Conservation (phyloP, 2,888 invertebrate species). For the Pammene aurita region DNA sequence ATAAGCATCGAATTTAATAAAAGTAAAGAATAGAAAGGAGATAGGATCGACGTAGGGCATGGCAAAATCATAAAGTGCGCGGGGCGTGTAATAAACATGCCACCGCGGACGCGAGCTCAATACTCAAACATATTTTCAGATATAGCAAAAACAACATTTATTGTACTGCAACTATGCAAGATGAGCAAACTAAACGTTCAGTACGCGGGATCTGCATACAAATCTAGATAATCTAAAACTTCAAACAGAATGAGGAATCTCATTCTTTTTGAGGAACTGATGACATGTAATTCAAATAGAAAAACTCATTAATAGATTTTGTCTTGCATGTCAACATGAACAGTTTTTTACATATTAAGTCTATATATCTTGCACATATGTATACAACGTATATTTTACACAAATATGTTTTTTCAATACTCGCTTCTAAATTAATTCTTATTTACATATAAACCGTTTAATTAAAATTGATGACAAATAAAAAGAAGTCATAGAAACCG, state of each 20-base stretch:
- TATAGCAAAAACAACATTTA: conserved; percentile 53
- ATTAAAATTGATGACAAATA: not conserved
- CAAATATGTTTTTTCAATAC: too few species aligned
- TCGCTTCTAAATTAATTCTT: too few species aligned
- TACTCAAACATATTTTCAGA: conserved; percentile 54
- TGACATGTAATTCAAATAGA: not conserved
- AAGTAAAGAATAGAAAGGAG: conserved; percentile 56
- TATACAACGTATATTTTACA: too few species aligned
- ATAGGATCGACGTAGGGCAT: conserved; percentile 52
- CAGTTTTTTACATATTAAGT: not conserved
- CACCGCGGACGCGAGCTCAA: conserved; percentile 59
- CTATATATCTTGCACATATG: not conserved
- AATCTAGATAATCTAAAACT: not conserved
- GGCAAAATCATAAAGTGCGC: conserved; percentile 62
- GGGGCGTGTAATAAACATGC: conserved; percentile 65
- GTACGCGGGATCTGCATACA: not conserved
- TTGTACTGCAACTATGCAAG: conserved; percentile 46
- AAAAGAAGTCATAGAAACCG: not conserved
- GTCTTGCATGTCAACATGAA: not conserved
- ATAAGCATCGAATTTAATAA: conserved; percentile 58
- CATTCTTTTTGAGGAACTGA: not conserved
- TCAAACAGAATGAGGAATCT: not conserved
- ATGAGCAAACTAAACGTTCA: not conserved
- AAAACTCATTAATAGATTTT: not conserved
- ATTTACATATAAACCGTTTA: too few species aligned